These are phyloP conservation scores for Phyto melanocephala DNA, from an alignment of 2,888 invertebrate genomes.

Conservation along the genomic window DNA sequence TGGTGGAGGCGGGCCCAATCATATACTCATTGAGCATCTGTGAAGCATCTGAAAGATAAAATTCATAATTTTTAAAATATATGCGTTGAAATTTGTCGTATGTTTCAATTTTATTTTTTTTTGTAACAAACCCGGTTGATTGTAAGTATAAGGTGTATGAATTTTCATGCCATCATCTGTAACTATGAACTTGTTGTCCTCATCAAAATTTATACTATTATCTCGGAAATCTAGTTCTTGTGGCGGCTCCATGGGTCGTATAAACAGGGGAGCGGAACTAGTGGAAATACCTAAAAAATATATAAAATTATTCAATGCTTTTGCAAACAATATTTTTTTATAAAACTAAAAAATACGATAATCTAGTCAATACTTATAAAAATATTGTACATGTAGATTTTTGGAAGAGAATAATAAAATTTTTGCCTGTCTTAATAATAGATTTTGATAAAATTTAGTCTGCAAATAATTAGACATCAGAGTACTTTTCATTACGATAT, in stretches of 20 bases:
- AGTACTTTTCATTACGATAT: too few species aligned
- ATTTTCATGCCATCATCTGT: constrained; percentile 68
- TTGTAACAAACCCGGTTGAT: constrained; percentile 72
- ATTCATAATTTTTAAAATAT: background rate
- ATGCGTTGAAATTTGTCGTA: background rate
- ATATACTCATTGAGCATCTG: constrained; percentile 78
- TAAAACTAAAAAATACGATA: too few species aligned
- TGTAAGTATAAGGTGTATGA: constrained; percentile 73
- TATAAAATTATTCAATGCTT: too few species aligned
- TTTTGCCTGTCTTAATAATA: too few species aligned
- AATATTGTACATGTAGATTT: too few species aligned
- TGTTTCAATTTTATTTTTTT: background rate
- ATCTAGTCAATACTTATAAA: too few species aligned
- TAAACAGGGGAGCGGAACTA: constrained; percentile 76
- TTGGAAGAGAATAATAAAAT: too few species aligned
- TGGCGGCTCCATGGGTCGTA: constrained; percentile 79
- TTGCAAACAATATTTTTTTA: too few species aligned
- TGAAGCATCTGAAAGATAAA: constrained; percentile 77
- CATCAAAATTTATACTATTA: constrained; percentile 81
- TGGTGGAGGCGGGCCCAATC: constrained; percentile 66
- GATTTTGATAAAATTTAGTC: too few species aligned
- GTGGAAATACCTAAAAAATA: constrained; percentile 73
- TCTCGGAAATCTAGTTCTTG: constrained; percentile 89
- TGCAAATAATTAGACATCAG: too few species aligned
- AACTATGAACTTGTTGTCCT: constrained; percentile 70